Percentiles rank a stretch among this genome's conserved stretches.
These are phyloP conservation scores for Charina bottae DNA, from an alignment of 2,113 vertebrate genomes.

Conservation along the genomic window DNA sequence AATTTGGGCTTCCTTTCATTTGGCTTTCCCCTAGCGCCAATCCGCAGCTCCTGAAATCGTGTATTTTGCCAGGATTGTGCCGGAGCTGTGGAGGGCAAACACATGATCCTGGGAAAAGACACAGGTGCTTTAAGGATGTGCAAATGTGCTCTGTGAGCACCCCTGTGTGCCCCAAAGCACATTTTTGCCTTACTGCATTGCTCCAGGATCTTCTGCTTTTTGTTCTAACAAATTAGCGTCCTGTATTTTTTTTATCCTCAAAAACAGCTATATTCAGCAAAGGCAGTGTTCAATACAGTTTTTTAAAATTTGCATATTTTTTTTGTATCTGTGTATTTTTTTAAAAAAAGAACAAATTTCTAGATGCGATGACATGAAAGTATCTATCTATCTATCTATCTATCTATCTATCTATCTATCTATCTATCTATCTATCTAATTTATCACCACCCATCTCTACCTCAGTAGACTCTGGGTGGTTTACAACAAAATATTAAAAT, in stretches of 20 bases:
- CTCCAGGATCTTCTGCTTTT: not conserved
- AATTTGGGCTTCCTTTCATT: not conserved
- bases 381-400: too few species aligned
- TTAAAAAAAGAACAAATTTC: not conserved
- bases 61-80: not conserved
- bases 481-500: too few species aligned
- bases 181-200: not conserved
- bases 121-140: not conserved
- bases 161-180: not conserved
- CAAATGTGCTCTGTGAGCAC: not conserved
- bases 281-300: not conserved
- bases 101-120: not conserved
- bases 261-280: not conserved
- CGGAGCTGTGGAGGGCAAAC: not conserved
- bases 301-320: not conserved
- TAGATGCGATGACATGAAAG: not conserved
- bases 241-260: not conserved
- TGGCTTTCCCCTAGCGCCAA: not conserved
- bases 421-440: too few species aligned
- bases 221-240: not conserved
- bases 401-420: too few species aligned
- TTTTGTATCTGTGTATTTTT: not conserved
- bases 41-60: not conserved
- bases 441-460: too few species aligned
- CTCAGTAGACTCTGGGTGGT: too few species aligned